Percentiles rank a stretch among this genome's conserved stretches.
phyloP scores from a whole-genome alignment of 2,888 invertebrate genomes.

The Eupelmus urozonus region DNA sequence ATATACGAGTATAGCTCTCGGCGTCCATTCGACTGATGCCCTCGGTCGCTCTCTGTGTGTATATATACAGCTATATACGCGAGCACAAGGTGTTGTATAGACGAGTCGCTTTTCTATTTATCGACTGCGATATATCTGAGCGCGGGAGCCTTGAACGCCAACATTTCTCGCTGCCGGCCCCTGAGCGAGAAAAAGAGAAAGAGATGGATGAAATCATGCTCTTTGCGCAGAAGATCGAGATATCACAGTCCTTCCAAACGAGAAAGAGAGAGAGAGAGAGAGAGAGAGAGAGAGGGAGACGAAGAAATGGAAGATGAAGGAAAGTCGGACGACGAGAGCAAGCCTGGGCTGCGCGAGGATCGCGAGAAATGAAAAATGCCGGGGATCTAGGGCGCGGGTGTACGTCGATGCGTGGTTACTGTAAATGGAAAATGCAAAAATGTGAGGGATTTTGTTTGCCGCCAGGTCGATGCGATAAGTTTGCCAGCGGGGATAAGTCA shows the following conservation, averaged over 20 bases:
- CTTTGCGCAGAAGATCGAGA: conserved; percentile 41
- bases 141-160: conserved; percentile 27
- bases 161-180: conserved; percentile 42
- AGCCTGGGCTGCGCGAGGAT: background rate
- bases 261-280: background rate
- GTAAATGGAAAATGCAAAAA: conserved; percentile 28
- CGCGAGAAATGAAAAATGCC: conserved; percentile 41
- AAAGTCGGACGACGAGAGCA: conserved; percentile 21
- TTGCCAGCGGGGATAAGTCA: too few species aligned
- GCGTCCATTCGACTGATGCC: conserved; percentile 50
- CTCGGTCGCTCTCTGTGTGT: background rate
- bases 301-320: conserved; percentile 16
- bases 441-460: conserved; percentile 15
- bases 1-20: conserved; percentile 45
- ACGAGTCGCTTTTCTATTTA: conserved; percentile 57
- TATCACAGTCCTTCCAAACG: conserved; percentile 5
- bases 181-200: conserved; percentile 7
- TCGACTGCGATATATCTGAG: conserved; percentile 52
- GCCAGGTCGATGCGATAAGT: background rate
- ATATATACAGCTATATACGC: conserved; percentile 6
- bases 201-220: conserved; percentile 34
- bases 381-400: background rate
- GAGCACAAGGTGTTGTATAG: conserved; percentile 42
- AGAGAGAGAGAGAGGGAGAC: background rate
- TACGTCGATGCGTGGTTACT: conserved; percentile 7